Evolutionary conservation across 92 coral and sea anemone species (phyloP).

Genomic region (Epizoanthus scotinus): DNA sequence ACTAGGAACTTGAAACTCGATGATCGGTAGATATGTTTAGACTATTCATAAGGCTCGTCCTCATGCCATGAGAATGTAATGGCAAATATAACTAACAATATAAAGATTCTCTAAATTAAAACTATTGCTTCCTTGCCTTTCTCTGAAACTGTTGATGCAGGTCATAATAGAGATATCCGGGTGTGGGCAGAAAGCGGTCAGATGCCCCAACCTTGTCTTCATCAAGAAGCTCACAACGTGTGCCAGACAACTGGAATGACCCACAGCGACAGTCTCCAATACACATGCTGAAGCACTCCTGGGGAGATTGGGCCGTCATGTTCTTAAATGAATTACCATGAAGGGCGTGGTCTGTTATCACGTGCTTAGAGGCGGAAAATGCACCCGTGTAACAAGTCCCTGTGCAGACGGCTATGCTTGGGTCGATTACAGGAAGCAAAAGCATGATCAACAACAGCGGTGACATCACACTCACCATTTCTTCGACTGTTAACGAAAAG

Average conservation of each 20-base stretch:
- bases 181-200: conserved; percentile 9
- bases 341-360: conserved; percentile 13
- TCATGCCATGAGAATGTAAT: too few species aligned
- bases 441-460: not conserved
- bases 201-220: conserved; percentile 10
- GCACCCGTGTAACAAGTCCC: conserved; percentile 14
- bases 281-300: conserved; percentile 45
- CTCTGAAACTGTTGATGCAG: conserved; percentile 5
- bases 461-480: not conserved
- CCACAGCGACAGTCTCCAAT: conserved; percentile 33
- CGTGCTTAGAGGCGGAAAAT: conserved; percentile 3
- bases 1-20: too few species aligned
- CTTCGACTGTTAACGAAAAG: not conserved
- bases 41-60: too few species aligned
- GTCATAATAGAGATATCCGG: conserved; percentile 2
- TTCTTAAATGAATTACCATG: conserved; percentile 33
- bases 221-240: conserved; percentile 41
- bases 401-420: not conserved
- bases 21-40: too few species aligned
- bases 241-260: conserved; percentile 30
- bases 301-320: conserved; percentile 46
- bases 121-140: not conserved
- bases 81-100: too few species aligned
- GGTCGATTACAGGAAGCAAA: not conserved
- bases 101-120: too few species aligned